Percentiles rank a stretch among this genome's conserved stretches.
Conservation (phyloP, 92 coral and sea anemone genomes). For the Epizoanthus rinbou region DNA sequence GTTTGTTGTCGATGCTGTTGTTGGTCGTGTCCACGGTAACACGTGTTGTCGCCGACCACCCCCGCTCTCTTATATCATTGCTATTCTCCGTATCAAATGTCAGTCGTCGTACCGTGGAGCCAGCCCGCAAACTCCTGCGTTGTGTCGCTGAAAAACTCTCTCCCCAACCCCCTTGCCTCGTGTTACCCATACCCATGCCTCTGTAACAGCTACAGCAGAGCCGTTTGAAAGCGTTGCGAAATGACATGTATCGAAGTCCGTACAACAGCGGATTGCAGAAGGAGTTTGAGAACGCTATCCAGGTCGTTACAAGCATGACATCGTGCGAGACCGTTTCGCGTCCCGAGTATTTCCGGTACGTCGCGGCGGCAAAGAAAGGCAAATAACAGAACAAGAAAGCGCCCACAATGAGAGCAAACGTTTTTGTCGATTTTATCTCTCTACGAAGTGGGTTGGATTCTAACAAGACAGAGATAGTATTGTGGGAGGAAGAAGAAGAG, state of each 20-base stretch:
- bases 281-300: conserved; percentile 90
- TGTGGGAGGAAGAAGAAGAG: not conserved
- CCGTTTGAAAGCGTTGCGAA: conserved; percentile 77
- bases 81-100: not conserved
- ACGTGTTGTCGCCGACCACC: not conserved
- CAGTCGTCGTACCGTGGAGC: not conserved
- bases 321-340: conserved; percentile 51
- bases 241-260: conserved; percentile 75
- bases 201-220: conserved; percentile 47
- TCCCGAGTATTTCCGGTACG: conserved; percentile 75
- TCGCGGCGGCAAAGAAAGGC: conserved; percentile 82
- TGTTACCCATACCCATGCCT: not conserved
- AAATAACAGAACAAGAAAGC: conserved; percentile 82
- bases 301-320: conserved; percentile 62
- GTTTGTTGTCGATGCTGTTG: too few species aligned
- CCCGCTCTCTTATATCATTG: not conserved
- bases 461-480: not conserved
- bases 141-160: not conserved
- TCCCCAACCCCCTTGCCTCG: not conserved
- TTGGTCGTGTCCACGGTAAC: too few species aligned
- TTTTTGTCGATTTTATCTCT: conserved; percentile 81
- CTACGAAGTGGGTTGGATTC: conserved; percentile 55
- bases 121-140: not conserved
- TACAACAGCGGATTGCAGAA: conserved; percentile 89
- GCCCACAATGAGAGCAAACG: conserved; percentile 82